Evolutionary conservation across 2,113 vertebrate genomes (phyloP).

Genomic region (Catharus bicknelli): DNA sequence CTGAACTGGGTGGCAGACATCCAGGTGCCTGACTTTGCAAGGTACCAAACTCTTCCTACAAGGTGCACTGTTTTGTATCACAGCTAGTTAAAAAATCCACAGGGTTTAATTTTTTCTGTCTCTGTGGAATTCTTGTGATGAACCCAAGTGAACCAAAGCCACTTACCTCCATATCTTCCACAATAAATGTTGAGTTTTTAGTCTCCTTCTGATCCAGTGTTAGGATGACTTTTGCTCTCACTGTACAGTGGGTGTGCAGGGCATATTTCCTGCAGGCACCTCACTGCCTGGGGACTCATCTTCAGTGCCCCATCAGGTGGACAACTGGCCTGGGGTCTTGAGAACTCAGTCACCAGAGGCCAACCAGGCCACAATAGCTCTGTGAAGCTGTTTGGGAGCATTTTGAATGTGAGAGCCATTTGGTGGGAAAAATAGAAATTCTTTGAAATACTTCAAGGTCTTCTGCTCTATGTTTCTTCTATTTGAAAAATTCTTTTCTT

Average conservation of each 20-base stretch:
- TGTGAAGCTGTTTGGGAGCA: neutral
- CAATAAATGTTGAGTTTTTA: neutral
- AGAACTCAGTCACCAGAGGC: neutral
- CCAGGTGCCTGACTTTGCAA: neutral
- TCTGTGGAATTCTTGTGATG: neutral
- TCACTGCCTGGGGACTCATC: neutral
- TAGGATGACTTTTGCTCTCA: accelerated
- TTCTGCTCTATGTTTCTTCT: neutral
- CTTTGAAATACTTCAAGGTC: neutral
- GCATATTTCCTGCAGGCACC: neutral
- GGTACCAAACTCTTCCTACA: neutral
- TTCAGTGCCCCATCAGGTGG: neutral
- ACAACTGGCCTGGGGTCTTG: accelerated
- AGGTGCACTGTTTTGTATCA: neutral
- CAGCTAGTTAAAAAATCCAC: neutral
- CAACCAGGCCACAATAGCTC: neutral
- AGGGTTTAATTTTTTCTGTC: neutral
- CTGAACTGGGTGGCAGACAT: neutral
- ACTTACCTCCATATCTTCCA: neutral
- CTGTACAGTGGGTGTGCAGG: accelerated
- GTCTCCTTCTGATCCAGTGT: neutral
- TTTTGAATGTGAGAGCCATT: neutral
- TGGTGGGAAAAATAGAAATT: neutral
- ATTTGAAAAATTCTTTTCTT: neutral
- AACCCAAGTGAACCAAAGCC: neutral